Evolutionary conservation across 2,888 invertebrate genomes (phyloP).

Genomic region (Ochlodes sylvanus): DNA sequence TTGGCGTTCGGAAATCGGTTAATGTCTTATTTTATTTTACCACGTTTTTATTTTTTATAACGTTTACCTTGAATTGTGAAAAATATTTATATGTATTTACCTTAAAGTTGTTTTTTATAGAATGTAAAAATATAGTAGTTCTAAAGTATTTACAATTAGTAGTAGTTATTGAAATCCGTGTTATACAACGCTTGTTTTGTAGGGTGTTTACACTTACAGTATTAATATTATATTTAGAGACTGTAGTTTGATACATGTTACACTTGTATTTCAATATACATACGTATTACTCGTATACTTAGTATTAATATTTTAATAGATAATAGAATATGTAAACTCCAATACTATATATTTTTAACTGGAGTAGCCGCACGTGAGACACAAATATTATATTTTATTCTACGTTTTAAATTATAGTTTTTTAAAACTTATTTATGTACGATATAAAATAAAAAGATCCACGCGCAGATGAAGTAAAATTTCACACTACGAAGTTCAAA

Average conservation of each 20-base stretch:
- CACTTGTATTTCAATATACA: slow-evolving; percentile 1
- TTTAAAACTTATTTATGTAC: too few species aligned
- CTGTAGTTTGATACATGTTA: slow-evolving; percentile 30
- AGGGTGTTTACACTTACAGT: slow-evolving; percentile 48
- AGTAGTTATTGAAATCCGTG: slow-evolving; percentile 3
- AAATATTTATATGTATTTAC: slow-evolving; percentile 8
- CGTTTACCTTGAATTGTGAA: background rate
- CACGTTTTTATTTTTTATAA: background rate
- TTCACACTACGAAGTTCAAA: too few species aligned
- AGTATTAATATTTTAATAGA: background rate
- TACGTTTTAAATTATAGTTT: too few species aligned
- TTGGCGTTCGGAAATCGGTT: background rate
- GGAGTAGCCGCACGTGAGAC: too few species aligned
- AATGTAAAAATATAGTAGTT: background rate
- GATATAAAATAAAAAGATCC: too few species aligned
- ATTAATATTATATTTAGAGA: slow-evolving; percentile 39
- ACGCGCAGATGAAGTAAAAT: too few species aligned
- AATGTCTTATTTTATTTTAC: background rate
- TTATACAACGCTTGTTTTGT: slow-evolving; percentile 40
- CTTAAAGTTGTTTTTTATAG: background rate
- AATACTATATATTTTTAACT: background rate
- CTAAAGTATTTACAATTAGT: slow-evolving; percentile 13
- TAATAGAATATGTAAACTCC: background rate
- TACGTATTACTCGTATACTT: too few species aligned
- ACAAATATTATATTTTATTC: too few species aligned